Conservation (phyloP, 2,797 vertebrate species). For the Eutrigla gurnardus region DNA sequence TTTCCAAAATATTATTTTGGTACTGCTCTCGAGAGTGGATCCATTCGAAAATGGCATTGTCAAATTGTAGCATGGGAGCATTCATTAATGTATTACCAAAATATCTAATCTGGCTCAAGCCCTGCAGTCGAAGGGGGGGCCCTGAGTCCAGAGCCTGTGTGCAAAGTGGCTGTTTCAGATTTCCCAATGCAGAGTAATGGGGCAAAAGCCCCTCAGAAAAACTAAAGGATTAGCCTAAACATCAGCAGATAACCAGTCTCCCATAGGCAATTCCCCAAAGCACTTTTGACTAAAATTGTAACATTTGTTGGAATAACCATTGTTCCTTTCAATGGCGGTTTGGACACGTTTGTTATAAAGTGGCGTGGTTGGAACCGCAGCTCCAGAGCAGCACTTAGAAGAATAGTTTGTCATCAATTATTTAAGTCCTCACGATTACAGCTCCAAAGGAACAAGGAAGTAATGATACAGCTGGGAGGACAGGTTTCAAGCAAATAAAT, state of each 20-base stretch:
- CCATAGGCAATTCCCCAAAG: slow-evolving; percentile 27
- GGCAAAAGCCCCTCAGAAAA: slow-evolving; percentile 16
- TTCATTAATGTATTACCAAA: slow-evolving; percentile 22
- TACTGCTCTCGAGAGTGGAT: not conserved
- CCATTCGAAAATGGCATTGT: not conserved
- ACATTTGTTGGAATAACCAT: slow-evolving; percentile 28
- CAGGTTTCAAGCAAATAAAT: slow-evolving; percentile 48
- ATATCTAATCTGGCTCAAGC: slow-evolving; percentile 9
- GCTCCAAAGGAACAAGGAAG: slow-evolving; percentile 36
- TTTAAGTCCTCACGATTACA: slow-evolving; percentile 39
- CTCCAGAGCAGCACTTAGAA: slow-evolving; percentile 53
- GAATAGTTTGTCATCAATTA: slow-evolving; percentile 66
- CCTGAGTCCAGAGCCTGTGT: slow-evolving; percentile 13
- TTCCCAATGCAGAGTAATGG: slow-evolving; percentile 16
- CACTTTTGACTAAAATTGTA: slow-evolving; percentile 21
- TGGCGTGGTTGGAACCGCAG: slow-evolving; percentile 24
- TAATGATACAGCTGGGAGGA: slow-evolving; percentile 53
- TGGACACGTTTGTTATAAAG: slow-evolving; percentile 35
- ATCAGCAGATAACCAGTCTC: slow-evolving; percentile 22
- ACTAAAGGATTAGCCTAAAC: slow-evolving; percentile 33
- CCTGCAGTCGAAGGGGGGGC: not conserved
- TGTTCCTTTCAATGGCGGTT: slow-evolving; percentile 23
- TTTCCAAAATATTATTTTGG: not conserved
- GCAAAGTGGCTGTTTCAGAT: slow-evolving; percentile 21
- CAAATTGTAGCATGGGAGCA: not conserved